Conservation (phyloP, 2,888 invertebrate species). For the Lasioglossum villosulum region DNA sequence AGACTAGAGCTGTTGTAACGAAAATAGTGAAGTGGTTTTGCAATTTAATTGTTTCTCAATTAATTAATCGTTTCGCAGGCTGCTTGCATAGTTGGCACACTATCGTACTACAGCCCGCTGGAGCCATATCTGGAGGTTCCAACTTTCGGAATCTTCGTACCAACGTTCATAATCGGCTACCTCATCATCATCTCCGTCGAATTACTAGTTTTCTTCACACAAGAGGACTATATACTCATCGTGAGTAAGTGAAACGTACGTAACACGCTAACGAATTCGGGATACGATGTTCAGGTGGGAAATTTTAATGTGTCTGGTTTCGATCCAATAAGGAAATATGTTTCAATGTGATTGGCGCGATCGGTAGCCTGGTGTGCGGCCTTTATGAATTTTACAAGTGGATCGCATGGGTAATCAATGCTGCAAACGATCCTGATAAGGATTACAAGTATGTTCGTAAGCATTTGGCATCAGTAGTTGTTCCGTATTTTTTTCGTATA, state of each 20-base stretch:
- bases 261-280: neutral
- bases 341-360: constrained; percentile 61
- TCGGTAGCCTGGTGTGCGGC: constrained; percentile 64
- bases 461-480: neutral
- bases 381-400: constrained; percentile 69
- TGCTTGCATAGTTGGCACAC: constrained; percentile 69
- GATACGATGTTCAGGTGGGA: neutral
- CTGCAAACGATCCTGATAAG: neutral
- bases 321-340: constrained; percentile 67
- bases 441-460: constrained; percentile 60
- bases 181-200: constrained; percentile 72
- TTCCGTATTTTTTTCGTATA: neutral
- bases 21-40: neutral
- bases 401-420: constrained; percentile 59
- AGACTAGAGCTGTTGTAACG: neutral
- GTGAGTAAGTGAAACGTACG: constrained; percentile 58
- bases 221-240: constrained; percentile 58
- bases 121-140: constrained; percentile 64
- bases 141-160: constrained; percentile 67
- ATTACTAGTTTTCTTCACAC: constrained; percentile 47
- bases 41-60: neutral
- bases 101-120: constrained; percentile 55
- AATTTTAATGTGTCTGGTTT: neutral
- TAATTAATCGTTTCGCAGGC: constrained; percentile 61
- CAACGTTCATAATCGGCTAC: constrained; percentile 73